Evolutionary conservation across 2,888 invertebrate species (phyloP).

Genomic region (Apantesis nais): DNA sequence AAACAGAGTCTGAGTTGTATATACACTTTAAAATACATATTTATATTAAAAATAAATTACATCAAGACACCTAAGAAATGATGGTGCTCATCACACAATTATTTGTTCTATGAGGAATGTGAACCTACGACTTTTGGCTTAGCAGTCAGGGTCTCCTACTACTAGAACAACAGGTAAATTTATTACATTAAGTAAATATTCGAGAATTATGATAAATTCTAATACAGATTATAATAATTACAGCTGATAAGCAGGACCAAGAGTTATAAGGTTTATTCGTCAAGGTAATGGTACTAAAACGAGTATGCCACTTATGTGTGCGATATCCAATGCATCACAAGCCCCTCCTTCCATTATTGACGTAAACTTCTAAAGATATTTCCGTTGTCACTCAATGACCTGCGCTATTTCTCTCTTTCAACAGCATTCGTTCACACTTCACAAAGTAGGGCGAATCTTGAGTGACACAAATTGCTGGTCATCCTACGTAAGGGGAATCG

Average conservation of each 20-base stretch:
- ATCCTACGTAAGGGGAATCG: conserved; percentile 9
- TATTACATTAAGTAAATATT: neutral
- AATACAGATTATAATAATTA: neutral
- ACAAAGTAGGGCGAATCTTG: conserved; percentile 9
- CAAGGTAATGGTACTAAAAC: neutral
- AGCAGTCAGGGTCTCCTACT: neutral
- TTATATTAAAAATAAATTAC: too few species aligned
- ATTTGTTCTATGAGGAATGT: neutral
- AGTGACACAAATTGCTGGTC: conserved; percentile 16
- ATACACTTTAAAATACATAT: too few species aligned
- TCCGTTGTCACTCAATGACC: conserved; percentile 10
- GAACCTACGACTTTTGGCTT: fast-evolving
- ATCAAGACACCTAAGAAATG: too few species aligned
- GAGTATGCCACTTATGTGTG: neutral
- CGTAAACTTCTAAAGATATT: neutral
- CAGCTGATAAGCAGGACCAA: neutral
- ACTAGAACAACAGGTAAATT: neutral
- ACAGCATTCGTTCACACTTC: conserved; percentile 14
- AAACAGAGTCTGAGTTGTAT: too few species aligned
- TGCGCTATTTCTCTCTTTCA: conserved; percentile 2
- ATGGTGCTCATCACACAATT: neutral
- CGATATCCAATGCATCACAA: neutral
- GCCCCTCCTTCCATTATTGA: conserved; percentile 1
- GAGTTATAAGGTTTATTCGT: neutral
- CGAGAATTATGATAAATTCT: neutral